A percentile compares a stretch with the other conserved stretches of the same genome.
Evolutionary conservation across 1,140 invertebrate genomes (phyloP).

Genomic region (Drosophila persimilis): DNA sequence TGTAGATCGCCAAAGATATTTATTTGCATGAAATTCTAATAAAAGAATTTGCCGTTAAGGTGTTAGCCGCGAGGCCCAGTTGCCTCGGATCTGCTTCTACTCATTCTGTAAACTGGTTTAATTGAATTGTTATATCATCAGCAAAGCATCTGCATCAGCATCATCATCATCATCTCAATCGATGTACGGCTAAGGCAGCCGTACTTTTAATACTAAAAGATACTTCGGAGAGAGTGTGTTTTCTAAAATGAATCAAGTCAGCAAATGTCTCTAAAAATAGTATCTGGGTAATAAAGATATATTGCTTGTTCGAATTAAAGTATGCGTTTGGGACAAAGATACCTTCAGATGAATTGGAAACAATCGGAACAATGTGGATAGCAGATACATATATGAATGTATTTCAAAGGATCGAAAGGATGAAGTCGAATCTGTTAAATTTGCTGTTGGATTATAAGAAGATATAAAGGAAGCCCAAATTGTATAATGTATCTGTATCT

Average conservation of each 20-base stretch:
- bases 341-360: slow-evolving; percentile 1
- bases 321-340: slow-evolving; percentile 3
- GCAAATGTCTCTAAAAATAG: slow-evolving; percentile 21
- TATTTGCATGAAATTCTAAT: slow-evolving; percentile 76
- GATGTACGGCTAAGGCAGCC: not conserved
- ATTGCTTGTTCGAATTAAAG: slow-evolving; percentile 3
- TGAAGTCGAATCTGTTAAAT: no score
- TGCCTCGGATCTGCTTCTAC: slow-evolving; percentile 30
- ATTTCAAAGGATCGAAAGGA: no score
- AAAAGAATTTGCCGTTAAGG: slow-evolving; percentile 74
- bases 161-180: slow-evolving; percentile 24
- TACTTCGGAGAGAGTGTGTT: not conserved
- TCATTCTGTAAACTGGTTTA: slow-evolving; percentile 67
- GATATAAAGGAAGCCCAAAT: no score
- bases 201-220: slow-evolving; percentile 12
- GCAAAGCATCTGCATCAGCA: not conserved
- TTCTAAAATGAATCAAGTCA: slow-evolving; percentile 21
- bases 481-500: no score
- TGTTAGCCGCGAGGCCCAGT: slow-evolving; percentile 35
- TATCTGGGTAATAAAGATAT: slow-evolving; percentile 9
- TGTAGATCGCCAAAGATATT: slow-evolving; percentile 20
- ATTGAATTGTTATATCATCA: slow-evolving; percentile 74
- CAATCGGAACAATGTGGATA: not conserved
- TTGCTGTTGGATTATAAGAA: no score
- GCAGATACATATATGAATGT: not conserved